A percentile compares a stretch with the other conserved stretches of the same genome.
Evolutionary conservation across 2,888 invertebrate genomes (phyloP).

Genomic region (Acrocyrtus sp.): DNA sequence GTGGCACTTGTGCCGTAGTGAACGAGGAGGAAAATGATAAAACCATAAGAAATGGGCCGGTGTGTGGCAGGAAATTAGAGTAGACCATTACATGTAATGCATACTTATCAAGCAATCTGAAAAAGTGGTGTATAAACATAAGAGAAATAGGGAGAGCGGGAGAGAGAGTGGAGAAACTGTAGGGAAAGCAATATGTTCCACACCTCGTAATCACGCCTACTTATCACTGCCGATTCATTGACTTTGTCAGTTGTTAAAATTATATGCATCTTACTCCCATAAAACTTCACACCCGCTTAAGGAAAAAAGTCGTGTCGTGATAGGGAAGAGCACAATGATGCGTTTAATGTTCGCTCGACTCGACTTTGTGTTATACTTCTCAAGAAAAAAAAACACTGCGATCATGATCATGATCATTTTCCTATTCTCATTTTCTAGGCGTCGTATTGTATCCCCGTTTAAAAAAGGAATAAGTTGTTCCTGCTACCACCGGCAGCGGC

Average conservation of each 20-base stretch:
- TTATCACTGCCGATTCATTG: conserved; percentile 54
- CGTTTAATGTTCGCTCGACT: too few species aligned
- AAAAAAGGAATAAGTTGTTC: too few species aligned
- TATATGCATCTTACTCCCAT: conserved; percentile 45
- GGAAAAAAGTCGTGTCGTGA: too few species aligned
- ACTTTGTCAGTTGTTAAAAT: conserved; percentile 48
- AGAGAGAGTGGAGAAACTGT: background rate
- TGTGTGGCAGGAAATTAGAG: conserved; percentile 45
- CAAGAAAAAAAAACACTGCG: too few species aligned
- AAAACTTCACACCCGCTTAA: conserved; percentile 30
- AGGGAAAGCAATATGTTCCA: conserved; percentile 35
- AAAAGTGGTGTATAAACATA: too few species aligned
- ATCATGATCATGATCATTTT: conserved; percentile 37
- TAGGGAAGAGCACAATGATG: too few species aligned
- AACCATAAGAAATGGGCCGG: conserved; percentile 37
- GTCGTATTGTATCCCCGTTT: conserved; percentile 11
- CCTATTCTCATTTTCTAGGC: conserved; percentile 7
- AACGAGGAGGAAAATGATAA: conserved; percentile 38
- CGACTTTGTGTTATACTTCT: too few species aligned
- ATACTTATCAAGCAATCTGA: conserved; percentile 33
- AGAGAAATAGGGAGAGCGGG: too few species aligned
- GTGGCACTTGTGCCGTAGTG: too few species aligned
- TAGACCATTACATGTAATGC: conserved; percentile 32
- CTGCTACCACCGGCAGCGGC: too few species aligned
- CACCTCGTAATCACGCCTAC: conserved; percentile 50